phyloP scores from a whole-genome alignment of 1,140 invertebrate species.

The Teleogryllus occipitalis region DNA sequence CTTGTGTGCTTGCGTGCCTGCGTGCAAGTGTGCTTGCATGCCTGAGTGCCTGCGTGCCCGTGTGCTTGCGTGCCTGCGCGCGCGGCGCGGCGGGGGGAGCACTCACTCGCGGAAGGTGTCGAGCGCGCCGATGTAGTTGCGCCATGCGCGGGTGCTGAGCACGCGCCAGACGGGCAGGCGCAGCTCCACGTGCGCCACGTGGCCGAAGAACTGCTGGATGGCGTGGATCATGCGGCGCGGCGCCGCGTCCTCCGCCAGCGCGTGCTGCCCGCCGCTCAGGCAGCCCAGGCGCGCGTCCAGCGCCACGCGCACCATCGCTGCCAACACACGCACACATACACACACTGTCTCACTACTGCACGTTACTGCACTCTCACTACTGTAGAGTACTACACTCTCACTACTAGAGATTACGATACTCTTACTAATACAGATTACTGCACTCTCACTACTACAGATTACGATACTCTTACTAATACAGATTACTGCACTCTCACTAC shows the following conservation, averaged over 20 bases:
- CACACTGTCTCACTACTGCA: too few relatives aligned
- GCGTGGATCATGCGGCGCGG: conserved; percentile 33
- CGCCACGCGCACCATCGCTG: conserved; percentile 36
- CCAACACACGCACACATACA: too few relatives aligned
- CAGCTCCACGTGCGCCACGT: conserved; percentile 41
- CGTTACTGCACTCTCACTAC: too few relatives aligned
- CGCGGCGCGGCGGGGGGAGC: neutral
- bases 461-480: too few relatives aligned
- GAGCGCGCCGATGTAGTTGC: conserved; percentile 40
- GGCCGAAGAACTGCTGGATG: conserved; percentile 32
- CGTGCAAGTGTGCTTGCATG: neutral
- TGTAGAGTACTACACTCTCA: too few relatives aligned
- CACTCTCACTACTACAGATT: too few relatives aligned
- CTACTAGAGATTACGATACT: too few relatives aligned
- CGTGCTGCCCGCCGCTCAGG: conserved; percentile 25
- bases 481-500: too few relatives aligned
- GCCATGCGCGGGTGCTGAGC: conserved; percentile 45
- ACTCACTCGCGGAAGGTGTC: conserved; percentile 33
- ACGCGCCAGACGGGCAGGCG: conserved; percentile 52
- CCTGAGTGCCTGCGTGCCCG: neutral
- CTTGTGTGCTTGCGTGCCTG: too few relatives aligned
- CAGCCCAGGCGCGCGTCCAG: conserved; percentile 37
- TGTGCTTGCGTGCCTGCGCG: neutral
- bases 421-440: too few relatives aligned
- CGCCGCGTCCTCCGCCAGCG: conserved; percentile 27